Conservation (phyloP, 2,888 invertebrate species). For the Rhagium mordax region DNA sequence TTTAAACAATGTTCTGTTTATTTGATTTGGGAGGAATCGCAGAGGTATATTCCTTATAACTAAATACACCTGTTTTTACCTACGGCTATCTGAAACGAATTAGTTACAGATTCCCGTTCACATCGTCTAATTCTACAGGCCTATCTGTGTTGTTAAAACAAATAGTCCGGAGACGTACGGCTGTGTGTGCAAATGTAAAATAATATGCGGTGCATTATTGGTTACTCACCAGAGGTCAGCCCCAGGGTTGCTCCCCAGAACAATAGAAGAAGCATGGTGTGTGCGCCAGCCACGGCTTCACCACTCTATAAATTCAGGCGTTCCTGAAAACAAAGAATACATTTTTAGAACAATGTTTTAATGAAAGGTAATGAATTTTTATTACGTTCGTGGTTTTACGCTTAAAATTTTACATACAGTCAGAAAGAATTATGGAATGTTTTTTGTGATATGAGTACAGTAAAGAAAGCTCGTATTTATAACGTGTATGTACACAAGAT, state of each 20-base stretch:
- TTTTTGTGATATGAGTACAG: not conserved
- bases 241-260: conserved; percentile 39
- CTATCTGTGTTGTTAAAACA: too few relatives aligned
- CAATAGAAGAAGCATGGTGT: conserved; percentile 45
- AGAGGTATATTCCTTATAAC: too few relatives aligned
- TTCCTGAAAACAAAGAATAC: conserved; percentile 38
- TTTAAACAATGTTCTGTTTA: too few relatives aligned
- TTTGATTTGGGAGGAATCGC: too few relatives aligned
- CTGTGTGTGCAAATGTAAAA: not conserved
- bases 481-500: too few relatives aligned
- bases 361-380: conserved; percentile 11
- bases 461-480: too few relatives aligned
- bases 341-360: conserved; percentile 13
- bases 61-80: too few relatives aligned
- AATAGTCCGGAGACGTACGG: not conserved
- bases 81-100: too few relatives aligned
- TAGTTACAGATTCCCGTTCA: too few relatives aligned
- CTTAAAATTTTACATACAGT: not conserved
- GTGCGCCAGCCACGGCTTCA: conserved; percentile 33
- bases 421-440: not conserved
- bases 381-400: not conserved
- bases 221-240: conserved; percentile 49
- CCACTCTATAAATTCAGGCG: conserved; percentile 28
- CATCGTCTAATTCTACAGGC: too few relatives aligned
- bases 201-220: conserved; percentile 19